These are phyloP conservation scores for Cotesia vestalis DNA, from an alignment of 1,140 invertebrate species.

Conservation along the genomic window DNA sequence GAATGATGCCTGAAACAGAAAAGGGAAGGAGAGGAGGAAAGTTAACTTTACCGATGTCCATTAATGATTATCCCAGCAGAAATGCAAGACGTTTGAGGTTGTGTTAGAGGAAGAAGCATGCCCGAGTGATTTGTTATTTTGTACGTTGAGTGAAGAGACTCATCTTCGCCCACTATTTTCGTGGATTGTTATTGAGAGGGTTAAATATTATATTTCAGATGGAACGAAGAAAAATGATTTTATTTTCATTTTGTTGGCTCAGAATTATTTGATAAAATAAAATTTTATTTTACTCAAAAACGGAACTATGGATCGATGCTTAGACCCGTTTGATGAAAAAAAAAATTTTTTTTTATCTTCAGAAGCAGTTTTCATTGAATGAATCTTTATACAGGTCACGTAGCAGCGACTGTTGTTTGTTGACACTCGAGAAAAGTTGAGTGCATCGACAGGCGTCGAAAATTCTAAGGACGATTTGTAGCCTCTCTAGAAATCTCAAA, in stretches of 20 bases:
- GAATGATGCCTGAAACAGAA: constrained; percentile 16
- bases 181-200: background rate
- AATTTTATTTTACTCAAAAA: constrained; percentile 48
- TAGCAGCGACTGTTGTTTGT: too few species aligned
- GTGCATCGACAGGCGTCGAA: too few species aligned
- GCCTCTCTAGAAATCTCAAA: too few species aligned
- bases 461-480: background rate
- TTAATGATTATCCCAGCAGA: constrained; percentile 44
- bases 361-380: too few species aligned
- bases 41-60: constrained; percentile 41
- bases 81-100: too few species aligned
- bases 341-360: too few species aligned
- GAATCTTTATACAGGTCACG: constrained; percentile 23
- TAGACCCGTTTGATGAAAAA: too few species aligned
- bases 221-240: constrained; percentile 3
- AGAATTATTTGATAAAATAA: constrained; percentile 2
- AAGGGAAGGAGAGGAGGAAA: constrained; percentile 30
- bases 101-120: constrained; percentile 29
- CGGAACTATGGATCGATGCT: constrained; percentile 50
- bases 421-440: too few species aligned
- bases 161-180: background rate
- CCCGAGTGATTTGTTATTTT: constrained; percentile 19
- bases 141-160: background rate
- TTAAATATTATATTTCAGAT: too few species aligned
- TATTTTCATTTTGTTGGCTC: background rate